These are phyloP conservation scores for Lepus townsendii DNA, from an alignment of 2,797 vertebrate genomes.

Conservation along the genomic window DNA sequence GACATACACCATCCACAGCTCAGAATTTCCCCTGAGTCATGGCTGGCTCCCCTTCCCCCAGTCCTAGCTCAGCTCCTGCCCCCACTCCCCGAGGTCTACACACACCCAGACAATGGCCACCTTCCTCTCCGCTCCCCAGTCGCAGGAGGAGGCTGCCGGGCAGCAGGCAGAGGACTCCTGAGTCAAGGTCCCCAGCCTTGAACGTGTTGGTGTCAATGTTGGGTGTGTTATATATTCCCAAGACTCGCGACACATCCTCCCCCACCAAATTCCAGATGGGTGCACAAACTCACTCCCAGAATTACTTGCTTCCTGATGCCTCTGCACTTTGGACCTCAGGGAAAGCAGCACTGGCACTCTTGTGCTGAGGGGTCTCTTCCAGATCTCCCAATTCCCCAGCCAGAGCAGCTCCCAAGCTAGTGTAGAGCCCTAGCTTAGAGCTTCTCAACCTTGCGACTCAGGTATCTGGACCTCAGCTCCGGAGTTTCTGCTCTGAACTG, in stretches of 20 bases:
- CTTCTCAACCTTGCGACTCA: background rate
- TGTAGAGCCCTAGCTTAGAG: background rate
- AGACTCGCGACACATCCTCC: slow-evolving; percentile 8
- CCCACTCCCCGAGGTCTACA: background rate
- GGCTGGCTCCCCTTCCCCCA: slow-evolving; percentile 41
- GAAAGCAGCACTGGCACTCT: background rate
- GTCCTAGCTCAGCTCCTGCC: background rate
- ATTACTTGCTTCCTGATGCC: slow-evolving; percentile 10
- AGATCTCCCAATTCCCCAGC: background rate
- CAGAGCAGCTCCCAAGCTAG: background rate
- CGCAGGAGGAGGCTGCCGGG: background rate
- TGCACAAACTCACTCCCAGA: slow-evolving; percentile 44
- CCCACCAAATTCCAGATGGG: slow-evolving; percentile 51
- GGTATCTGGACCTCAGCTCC: background rate
- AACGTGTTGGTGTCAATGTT: background rate
- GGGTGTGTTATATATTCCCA: slow-evolving; percentile 34
- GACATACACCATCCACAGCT: slow-evolving; percentile 65
- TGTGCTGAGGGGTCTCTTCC: background rate
- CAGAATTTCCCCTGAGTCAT: slow-evolving; percentile 79
- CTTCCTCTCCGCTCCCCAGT: background rate
- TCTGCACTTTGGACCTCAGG: background rate
- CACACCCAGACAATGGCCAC: slow-evolving; percentile 53
- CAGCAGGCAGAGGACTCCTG: background rate
- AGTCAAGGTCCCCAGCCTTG: background rate
- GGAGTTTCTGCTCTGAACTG: background rate